Evolutionary conservation across 1,140 invertebrate genomes (phyloP), one percentile per base, ranked within the genome.

Genomic region (Nasonia longicornis): DNA sequence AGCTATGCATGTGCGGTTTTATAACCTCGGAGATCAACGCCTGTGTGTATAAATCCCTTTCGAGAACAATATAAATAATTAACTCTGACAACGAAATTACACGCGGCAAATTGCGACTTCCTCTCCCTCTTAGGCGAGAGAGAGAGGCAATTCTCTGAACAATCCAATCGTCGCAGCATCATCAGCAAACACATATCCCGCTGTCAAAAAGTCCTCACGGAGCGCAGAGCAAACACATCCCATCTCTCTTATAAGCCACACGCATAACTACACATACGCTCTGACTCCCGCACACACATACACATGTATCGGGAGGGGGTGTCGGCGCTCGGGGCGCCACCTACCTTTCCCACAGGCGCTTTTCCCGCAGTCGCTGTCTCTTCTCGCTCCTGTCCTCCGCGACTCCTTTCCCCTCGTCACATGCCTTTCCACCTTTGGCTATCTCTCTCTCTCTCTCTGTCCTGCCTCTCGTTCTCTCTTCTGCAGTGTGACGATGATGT

Each of bases 341-440:
- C 78, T 80, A 80, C 78, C 78, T 80, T 80, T 73, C 58, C 78
- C 78, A 35, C 77, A 67, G 22, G 58, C 75, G 82, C 70, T 84
- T 83, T 79, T 83, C 80, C 52, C 52, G 52, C 52, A 58, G 52
- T 20, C 52, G 52, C 52, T 58, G 52, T 58, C 52, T 58, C 52
- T 58, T 58, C 52, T 58, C 20, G 52, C 52, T 58, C 52, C 52
- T 58, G 52, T 58, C 52, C 52, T 58, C 52, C 52, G 52, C 20
- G 52, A 58, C 52, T 58, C 52, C 52, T 58, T 58, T 58, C 52
- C 52, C 52, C 52, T 58, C 20, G 52, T 20, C 52, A 58, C 52
- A 58, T 58, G 52, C 52, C 52, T 58, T n/a, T 58, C 52, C 52
- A 58, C 52, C 52, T 58, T 58, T 58, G 20, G 7, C 52, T 58